Percentiles rank a stretch among this genome's conserved stretches.
phyloP scores from a whole-genome alignment of 2,888 invertebrate genomes.

The Aphidoletes aphidimyza region DNA sequence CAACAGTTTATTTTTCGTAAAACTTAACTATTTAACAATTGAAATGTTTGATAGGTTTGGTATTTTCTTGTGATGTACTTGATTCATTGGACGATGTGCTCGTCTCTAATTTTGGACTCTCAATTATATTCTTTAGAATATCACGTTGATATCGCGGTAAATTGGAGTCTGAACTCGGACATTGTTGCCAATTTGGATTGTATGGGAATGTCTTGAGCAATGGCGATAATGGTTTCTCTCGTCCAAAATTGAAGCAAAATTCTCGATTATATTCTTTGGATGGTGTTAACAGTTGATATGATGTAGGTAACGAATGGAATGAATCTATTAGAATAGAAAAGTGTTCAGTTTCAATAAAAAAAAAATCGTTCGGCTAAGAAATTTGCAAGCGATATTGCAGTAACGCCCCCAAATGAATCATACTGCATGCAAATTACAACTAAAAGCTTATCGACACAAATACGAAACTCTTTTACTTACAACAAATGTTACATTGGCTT shows the following conservation, averaged over 20 bases:
- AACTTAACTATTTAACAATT: not conserved
- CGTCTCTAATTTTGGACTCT: not conserved
- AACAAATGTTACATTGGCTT: not conserved
- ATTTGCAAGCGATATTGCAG: not conserved
- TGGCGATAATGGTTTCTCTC: not conserved
- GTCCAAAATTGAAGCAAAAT: not conserved
- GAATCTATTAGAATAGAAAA: not conserved
- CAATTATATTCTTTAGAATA: too few relatives aligned
- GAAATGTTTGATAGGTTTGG: not conserved
- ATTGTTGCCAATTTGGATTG: constrained; percentile 2
- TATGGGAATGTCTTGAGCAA: not conserved
- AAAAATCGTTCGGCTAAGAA: not conserved
- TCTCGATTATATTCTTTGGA: not conserved
- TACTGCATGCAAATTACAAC: not conserved
- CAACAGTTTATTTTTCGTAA: too few relatives aligned
- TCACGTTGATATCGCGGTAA: not conserved
- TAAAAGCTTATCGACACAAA: not conserved
- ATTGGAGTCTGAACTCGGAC: not conserved
- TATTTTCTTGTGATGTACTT: not conserved
- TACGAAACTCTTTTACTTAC: not conserved
- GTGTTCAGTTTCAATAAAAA: not conserved
- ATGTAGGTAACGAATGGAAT: not conserved
- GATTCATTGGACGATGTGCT: not conserved
- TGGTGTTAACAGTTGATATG: not conserved
- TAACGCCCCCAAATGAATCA: not conserved